These are phyloP conservation scores for Odontesthes bonariensis DNA, from an alignment of 2,113 vertebrate species.

Conservation along the genomic window DNA sequence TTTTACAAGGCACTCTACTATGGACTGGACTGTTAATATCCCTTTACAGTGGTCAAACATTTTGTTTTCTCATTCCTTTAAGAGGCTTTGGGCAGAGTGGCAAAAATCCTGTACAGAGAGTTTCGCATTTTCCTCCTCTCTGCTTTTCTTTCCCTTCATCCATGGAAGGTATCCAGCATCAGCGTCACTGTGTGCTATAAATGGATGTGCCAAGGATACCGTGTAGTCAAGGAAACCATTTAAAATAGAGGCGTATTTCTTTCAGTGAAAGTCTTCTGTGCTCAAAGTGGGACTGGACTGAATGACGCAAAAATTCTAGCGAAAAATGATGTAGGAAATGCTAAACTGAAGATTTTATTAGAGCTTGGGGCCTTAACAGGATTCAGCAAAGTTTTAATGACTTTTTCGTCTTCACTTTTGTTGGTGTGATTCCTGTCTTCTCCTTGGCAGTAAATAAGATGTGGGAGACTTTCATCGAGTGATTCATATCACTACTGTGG, in stretches of 20 bases:
- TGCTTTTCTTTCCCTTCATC: constrained; percentile 44
- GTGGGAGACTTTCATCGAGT: constrained; percentile 63
- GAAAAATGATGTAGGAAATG: not conserved
- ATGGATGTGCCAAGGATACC: constrained; percentile 73
- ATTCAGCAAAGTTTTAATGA: constrained; percentile 12
- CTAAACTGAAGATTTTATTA: constrained; percentile 23
- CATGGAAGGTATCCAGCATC: constrained; percentile 53
- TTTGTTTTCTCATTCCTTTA: constrained; percentile 30
- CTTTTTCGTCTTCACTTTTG: constrained; percentile 39
- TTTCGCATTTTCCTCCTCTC: constrained; percentile 37
- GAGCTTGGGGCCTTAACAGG: not conserved
- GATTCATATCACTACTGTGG: constrained; percentile 71
- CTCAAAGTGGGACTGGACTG: constrained; percentile 12
- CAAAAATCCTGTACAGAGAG: constrained; percentile 20
- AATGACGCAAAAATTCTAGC: constrained; percentile 11
- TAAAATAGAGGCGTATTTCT: constrained; percentile 57
- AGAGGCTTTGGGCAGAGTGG: constrained; percentile 12
- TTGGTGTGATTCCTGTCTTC: constrained; percentile 42
- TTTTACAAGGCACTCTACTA: constrained; percentile 1
- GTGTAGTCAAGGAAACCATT: constrained; percentile 77
- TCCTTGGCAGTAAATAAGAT: constrained; percentile 51
- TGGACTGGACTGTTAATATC: constrained; percentile 33
- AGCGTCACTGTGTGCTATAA: constrained; percentile 73
- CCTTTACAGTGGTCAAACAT: constrained; percentile 23
- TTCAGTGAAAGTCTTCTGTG: constrained; percentile 30